Conservation (phyloP, 1,140 invertebrate species). For the Lepidurus apus region DNA sequence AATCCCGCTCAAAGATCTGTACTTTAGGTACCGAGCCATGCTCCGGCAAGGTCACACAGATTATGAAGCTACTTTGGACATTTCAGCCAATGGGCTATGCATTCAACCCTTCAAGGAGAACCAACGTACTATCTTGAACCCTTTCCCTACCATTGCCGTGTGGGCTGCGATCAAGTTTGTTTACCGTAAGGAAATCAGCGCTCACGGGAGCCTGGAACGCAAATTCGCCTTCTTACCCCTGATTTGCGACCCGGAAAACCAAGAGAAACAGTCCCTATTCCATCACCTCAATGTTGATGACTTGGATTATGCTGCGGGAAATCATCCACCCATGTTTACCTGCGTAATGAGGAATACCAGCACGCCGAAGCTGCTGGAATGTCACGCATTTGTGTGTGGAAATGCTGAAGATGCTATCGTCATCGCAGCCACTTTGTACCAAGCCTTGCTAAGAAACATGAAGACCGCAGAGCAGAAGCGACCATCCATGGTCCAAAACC, state of each 20-base stretch:
- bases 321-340: constrained; percentile 78
- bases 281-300: constrained; percentile 47
- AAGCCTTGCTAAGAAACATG: constrained; percentile 74
- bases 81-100: constrained; percentile 60
- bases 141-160: constrained; percentile 81
- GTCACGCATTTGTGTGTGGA: constrained; percentile 81
- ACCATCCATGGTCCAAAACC: background rate
- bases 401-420: constrained; percentile 77
- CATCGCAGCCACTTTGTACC: constrained; percentile 80
- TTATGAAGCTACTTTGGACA: constrained; percentile 52
- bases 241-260: constrained; percentile 74
- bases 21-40: constrained; percentile 56
- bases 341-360: constrained; percentile 74
- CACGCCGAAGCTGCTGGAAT: constrained; percentile 71
- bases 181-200: constrained; percentile 36
- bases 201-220: constrained; percentile 40
- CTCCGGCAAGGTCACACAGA: constrained; percentile 45
- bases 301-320: constrained; percentile 46
- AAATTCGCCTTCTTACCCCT: constrained; percentile 74
- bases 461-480: constrained; percentile 31
- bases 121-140: constrained; percentile 56
- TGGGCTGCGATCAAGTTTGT: constrained; percentile 79
- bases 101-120: constrained; percentile 50
- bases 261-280: constrained; percentile 64
- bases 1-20: constrained; percentile 70